Base-by-base conservation (phyloP, 2,797 vertebrate species). In the Cryptoblepharus egeriae region DNA sequence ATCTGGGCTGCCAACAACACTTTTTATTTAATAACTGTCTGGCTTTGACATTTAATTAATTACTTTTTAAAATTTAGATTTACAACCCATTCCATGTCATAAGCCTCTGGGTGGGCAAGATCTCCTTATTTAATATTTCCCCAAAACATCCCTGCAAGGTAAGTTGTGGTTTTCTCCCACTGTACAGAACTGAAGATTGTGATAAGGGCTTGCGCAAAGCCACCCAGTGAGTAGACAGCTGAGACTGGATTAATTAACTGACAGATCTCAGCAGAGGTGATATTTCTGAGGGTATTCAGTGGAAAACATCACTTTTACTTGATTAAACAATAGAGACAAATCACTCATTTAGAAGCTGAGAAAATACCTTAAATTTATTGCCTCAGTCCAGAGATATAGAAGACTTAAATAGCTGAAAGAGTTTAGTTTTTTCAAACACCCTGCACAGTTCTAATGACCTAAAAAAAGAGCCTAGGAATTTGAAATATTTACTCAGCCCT, bases 141-240 rank as follows among this genome's bases (percentile, higher is more conserved):
- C 69, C 73, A 60, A 37, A 76, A 82, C 67, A 77, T 70, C 69
- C 76, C 82, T 84, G 76, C 52, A 68, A 84, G 82, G 82, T 84
- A 79, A 30, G 30, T 68, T 84, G 24, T 9, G 32, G 74, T 64
- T 58, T 1, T 16, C 11, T 5, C 60, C n/a, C 22, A n/a, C 9
- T 52, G 52, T 32, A 37, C 61, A 45, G 70, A 79, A 79, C 18
- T 61, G 30, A 68, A 74, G 63, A 74, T 9, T 67, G 61, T 74
- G 82, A 84, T 84, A 79, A 79, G 70, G 52, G 70, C 64, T 73
- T 74, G 77, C 26, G 30, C 12, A 68, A 79, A 84, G 55, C 76
- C 76, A 84, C 70, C 76, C 76, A 79, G 70, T n/a, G 30, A 60
- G 76, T 39, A 84, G 70, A 79, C n/a, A 6, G 60, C 60, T n/a